Evolutionary conservation across 2,888 invertebrate species (phyloP).

Genomic region (Phyto melanocephala): DNA sequence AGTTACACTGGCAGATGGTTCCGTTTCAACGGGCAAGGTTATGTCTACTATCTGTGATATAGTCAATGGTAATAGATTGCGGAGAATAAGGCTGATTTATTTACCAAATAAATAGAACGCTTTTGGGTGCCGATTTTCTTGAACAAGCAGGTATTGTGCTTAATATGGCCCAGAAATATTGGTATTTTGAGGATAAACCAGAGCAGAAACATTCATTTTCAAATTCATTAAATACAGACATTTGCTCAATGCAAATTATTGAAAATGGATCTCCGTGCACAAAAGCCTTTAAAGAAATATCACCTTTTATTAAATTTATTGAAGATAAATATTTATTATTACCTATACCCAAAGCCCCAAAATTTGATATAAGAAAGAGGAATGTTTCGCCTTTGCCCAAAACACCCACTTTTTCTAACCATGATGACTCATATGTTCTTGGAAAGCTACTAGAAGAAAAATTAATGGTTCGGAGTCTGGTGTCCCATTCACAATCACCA

Average conservation of each 20-base stretch:
- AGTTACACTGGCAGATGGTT: too few species aligned
- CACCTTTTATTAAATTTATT: conserved; percentile 6
- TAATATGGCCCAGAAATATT: too few species aligned
- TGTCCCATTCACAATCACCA: too few species aligned
- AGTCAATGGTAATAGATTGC: not conserved
- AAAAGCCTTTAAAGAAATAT: conserved; percentile 11
- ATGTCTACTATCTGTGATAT: conserved; percentile 16
- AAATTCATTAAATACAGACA: not conserved
- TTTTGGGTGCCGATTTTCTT: too few species aligned
- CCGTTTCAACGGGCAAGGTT: not conserved
- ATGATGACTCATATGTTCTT: not conserved
- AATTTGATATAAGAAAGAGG: not conserved
- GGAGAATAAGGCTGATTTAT: too few species aligned
- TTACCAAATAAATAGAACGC: too few species aligned
- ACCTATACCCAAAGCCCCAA: not conserved
- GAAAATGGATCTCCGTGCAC: conserved; percentile 9
- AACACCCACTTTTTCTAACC: conserved; percentile 7
- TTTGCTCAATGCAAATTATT: conserved; percentile 22
- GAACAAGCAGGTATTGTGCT: too few species aligned
- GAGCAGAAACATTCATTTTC: conserved; percentile 38
- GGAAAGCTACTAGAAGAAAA: not conserved
- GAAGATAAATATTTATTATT: conserved; percentile 6
- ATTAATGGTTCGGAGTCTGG: not conserved
- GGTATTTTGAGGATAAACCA: too few species aligned
- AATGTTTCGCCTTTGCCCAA: not conserved